Percentiles rank a stretch among this genome's conserved stretches.
phyloP scores from a whole-genome alignment of 2,113 vertebrate species.

The Leptocoma aspasia region DNA sequence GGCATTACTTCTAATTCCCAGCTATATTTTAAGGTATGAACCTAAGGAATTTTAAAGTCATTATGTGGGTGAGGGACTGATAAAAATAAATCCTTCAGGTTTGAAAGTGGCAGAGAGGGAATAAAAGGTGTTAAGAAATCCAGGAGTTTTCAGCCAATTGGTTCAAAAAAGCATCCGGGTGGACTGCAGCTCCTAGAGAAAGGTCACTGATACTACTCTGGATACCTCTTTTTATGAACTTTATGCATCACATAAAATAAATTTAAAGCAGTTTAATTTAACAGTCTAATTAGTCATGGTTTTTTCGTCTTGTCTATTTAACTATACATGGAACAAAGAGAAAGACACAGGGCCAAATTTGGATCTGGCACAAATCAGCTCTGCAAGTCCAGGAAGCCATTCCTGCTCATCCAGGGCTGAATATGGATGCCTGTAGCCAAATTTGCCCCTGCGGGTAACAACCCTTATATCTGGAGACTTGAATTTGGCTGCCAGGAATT shows the following conservation, averaged over 20 bases:
- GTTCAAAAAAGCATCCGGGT: constrained; percentile 57
- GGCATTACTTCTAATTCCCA: constrained; percentile 80
- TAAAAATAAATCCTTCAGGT: constrained; percentile 81
- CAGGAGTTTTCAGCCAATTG: constrained; percentile 66
- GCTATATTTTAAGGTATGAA: constrained; percentile 82
- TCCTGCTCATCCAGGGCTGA: constrained; percentile 10
- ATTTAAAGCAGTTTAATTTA: constrained; percentile 77
- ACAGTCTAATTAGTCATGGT: constrained; percentile 75
- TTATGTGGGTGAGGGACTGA: constrained; percentile 78
- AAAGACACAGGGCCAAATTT: constrained; percentile 46
- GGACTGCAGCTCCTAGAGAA: constrained; percentile 49
- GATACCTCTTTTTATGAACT: constrained; percentile 69
- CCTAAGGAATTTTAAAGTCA: constrained; percentile 81
- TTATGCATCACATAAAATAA: constrained; percentile 76
- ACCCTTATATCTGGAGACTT: not conserved
- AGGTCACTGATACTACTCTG: constrained; percentile 66
- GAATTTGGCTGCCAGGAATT: not conserved
- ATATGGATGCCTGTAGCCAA: not conserved
- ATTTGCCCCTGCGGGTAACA: not conserved
- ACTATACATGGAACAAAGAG: constrained; percentile 47
- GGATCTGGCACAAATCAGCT: constrained; percentile 1
- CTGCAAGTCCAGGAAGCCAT: not conserved
- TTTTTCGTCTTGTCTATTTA: constrained; percentile 72
- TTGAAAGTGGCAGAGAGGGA: constrained; percentile 73
- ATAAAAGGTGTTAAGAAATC: constrained; percentile 70